Evolutionary conservation across 2,113 vertebrate genomes (phyloP), one percentile per base, ranked within the genome.

Genomic region (Rana temporaria): DNA sequence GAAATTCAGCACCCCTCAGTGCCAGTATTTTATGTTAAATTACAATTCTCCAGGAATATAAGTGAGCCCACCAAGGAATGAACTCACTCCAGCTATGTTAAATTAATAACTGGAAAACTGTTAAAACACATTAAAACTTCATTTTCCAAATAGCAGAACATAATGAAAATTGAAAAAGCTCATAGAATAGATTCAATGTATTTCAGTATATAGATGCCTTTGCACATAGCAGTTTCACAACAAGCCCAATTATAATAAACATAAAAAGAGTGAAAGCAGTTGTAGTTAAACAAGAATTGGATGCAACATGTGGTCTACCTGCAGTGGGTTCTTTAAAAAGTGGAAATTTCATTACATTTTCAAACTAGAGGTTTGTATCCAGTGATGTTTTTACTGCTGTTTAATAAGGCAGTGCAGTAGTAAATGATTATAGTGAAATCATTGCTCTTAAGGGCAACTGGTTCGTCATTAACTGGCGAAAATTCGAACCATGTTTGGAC

Each of bases 51-150:
- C 84, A 91, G 86, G 85, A 91, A 88, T 90, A 84, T 85, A 89
- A 91, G 90, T 82, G 86, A 85, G 85, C 85, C 32, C 84, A 86
- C 78, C 86, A 86, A 88, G 86, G 79, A 69, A 84, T 81, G 84
- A 86, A 84, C 81, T 85, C 85, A 75, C 79, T 53, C 18, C 56
- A 87, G 78, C 82, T 88, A 89, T 91, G 85, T 89, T 90, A 88
- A 82, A 78, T 86, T 86, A 86, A 59, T 86, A 86, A 87, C 85
- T 85, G 84, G 87, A 84, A 91, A 91, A 91, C 85, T 88, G 87
- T 90, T 93, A 89, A 30, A 93, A 87, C 71, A 72, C 90, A 91
- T 94, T 93, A 93, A 94, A 92, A 92, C 90, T 88, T 73, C 88
- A 91, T 94, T 94, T 91, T 90, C 89, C 85, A 89, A 92, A 89